Conservation (phyloP, 2,888 invertebrate species). For the Polyploca ridens region DNA sequence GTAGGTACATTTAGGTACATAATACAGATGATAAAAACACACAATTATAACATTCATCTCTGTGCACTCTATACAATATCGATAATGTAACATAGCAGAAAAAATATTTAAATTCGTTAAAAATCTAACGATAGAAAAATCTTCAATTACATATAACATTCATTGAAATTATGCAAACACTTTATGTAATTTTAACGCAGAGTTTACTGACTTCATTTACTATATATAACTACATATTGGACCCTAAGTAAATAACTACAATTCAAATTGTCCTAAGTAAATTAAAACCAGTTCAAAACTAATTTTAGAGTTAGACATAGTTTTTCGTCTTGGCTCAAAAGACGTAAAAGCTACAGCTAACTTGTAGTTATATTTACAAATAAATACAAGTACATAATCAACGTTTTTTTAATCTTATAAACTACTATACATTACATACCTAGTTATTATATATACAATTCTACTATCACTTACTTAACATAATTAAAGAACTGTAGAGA, state of each 20-base stretch:
- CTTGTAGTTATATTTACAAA: slow-evolving; percentile 18
- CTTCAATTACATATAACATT: not conserved
- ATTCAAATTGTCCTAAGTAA: slow-evolving; percentile 23
- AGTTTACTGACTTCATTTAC: slow-evolving; percentile 5
- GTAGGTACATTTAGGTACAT: slow-evolving; percentile 23
- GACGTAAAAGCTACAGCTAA: slow-evolving; percentile 65
- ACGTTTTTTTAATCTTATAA: not conserved
- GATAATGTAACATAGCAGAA: not conserved
- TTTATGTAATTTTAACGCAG: not conserved
- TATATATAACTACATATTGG: slow-evolving; percentile 40
- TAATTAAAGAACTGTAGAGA: slow-evolving; percentile 36
- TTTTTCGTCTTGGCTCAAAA: slow-evolving; percentile 75
- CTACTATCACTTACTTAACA: not conserved
- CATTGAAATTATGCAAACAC: slow-evolving; percentile 1
- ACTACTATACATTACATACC: not conserved
- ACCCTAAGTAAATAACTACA: slow-evolving; percentile 50
- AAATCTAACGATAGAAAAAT: slow-evolving; percentile 9
- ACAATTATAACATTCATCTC: not conserved
- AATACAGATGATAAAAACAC: not conserved
- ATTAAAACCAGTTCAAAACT: slow-evolving; percentile 14
- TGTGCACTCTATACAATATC: not conserved
- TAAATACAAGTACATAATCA: slow-evolving; percentile 14
- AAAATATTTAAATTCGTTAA: slow-evolving; percentile 29
- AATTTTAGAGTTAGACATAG: slow-evolving; percentile 41
- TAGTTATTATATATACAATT: not conserved